phyloP scores from a whole-genome alignment of 2,797 vertebrate genomes.

The Chiroxiphia lanceolata region DNA sequence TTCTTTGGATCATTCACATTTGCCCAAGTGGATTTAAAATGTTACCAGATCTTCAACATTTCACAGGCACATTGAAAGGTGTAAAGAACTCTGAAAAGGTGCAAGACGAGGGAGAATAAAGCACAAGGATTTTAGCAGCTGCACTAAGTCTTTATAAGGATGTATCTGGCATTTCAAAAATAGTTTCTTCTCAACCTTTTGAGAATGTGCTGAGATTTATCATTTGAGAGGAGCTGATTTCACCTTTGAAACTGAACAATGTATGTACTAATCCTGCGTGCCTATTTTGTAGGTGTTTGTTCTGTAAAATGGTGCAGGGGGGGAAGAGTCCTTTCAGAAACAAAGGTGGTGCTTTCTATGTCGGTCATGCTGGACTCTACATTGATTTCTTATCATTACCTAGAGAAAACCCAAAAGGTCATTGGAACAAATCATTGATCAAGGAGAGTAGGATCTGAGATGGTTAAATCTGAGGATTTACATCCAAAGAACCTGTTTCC shows the following conservation, averaged over 20 bases:
- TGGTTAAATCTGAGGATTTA: not conserved
- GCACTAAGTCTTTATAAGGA: conserved; percentile 29
- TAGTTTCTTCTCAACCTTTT: conserved; percentile 50
- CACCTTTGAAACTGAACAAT: conserved; percentile 39
- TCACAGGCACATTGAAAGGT: conserved; percentile 48
- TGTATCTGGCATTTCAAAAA: conserved; percentile 60
- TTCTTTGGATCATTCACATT: conserved; percentile 32
- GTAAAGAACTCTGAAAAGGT: conserved; percentile 59
- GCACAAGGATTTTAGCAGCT: conserved; percentile 32
- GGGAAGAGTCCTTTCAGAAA: not conserved
- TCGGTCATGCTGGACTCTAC: not conserved
- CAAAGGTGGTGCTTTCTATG: not conserved
- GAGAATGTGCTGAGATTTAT: conserved; percentile 30
- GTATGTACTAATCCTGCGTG: not conserved
- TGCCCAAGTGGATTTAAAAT: conserved; percentile 48
- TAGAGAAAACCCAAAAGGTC: not conserved
- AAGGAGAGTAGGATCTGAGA: not conserved
- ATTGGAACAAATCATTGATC: not conserved
- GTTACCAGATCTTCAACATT: conserved; percentile 43
- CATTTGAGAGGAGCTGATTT: conserved; percentile 42
- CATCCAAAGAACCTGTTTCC: not conserved
- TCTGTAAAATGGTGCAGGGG: not conserved
- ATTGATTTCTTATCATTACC: not conserved
- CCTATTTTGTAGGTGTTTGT: conserved; percentile 6
- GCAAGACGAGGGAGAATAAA: conserved; percentile 59